These are phyloP conservation scores for Emmelina monodactyla DNA, from an alignment of 2,888 invertebrate genomes.

Conservation along the genomic window DNA sequence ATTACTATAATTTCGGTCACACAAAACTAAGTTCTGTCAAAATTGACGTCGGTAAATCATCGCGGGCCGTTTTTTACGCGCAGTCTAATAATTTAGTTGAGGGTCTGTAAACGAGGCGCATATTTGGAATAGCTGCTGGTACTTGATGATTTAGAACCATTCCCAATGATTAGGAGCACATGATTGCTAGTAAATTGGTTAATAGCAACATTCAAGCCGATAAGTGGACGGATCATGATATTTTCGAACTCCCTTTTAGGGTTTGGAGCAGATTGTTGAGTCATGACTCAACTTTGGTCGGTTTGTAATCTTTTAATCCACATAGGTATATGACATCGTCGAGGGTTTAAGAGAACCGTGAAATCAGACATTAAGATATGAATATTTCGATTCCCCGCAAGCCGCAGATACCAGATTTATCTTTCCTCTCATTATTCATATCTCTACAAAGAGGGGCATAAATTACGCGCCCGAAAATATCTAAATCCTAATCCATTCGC, in stretches of 20 bases:
- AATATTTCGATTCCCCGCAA: constrained; percentile 18
- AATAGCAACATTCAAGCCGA: no score
- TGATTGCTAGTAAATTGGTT: background rate
- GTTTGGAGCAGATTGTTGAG: no score
- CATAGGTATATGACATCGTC: no score
- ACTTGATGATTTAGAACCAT: constrained; percentile 43
- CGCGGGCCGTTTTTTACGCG: constrained; percentile 51
- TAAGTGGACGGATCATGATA: no score
- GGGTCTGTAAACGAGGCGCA: constrained; percentile 55
- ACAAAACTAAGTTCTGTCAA: constrained; percentile 62
- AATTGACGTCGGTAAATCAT: constrained; percentile 63
- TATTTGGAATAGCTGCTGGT: constrained; percentile 54
- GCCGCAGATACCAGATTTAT: constrained; percentile 39
- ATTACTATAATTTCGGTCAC: constrained; percentile 62
- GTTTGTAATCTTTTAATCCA: no score
- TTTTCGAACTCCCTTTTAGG: no score
- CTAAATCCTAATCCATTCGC: constrained; percentile 64
- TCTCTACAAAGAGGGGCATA: constrained; percentile 59
- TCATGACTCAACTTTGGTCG: no score
- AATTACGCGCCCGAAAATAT: constrained; percentile 62
- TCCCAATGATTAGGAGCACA: background rate
- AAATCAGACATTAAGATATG: constrained; percentile 22
- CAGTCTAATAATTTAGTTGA: constrained; percentile 59
- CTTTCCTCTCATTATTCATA: constrained; percentile 56
- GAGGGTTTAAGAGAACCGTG: constrained; percentile 36